Percentiles rank a stretch among this genome's conserved stretches.
phyloP scores from a whole-genome alignment of 2,113 vertebrate genomes.

The Pelmatolapia mariae region DNA sequence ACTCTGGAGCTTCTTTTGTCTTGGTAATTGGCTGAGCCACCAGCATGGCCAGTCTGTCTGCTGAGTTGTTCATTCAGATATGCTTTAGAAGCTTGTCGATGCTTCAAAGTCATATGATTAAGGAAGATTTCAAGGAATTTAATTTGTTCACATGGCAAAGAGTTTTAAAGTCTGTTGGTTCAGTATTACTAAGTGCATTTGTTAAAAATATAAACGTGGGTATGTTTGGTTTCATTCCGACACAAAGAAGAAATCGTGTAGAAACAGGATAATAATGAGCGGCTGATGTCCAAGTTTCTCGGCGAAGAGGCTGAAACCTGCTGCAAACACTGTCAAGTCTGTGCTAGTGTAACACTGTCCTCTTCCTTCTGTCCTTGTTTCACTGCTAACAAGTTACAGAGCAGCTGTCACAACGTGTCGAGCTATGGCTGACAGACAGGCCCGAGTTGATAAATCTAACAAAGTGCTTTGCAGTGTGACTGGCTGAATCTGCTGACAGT shows the following conservation, averaged over 20 bases:
- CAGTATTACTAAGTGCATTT: background rate
- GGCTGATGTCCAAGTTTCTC: background rate
- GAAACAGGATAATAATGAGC: background rate
- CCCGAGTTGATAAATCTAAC: conserved; percentile 4
- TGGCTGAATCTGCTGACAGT: background rate
- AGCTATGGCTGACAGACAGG: conserved; percentile 24
- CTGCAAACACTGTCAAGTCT: background rate
- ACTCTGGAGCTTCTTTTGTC: background rate
- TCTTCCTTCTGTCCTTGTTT: conserved; percentile 15
- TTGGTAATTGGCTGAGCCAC: conserved; percentile 13
- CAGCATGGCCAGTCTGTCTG: background rate
- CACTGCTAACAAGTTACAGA: conserved; percentile 1
- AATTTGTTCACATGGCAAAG: background rate
- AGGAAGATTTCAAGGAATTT: background rate
- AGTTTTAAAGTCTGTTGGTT: background rate
- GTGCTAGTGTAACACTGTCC: background rate
- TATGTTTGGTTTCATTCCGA: background rate
- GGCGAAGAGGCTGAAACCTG: background rate
- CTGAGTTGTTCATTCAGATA: background rate
- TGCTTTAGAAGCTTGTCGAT: background rate
- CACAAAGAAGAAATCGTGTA: background rate
- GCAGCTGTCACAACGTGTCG: background rate
- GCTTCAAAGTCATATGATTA: background rate
- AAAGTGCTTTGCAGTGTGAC: background rate
- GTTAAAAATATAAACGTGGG: background rate